These are phyloP conservation scores for Rhodophaea formosa DNA, from an alignment of 2,888 invertebrate species.

Conservation along the genomic window DNA sequence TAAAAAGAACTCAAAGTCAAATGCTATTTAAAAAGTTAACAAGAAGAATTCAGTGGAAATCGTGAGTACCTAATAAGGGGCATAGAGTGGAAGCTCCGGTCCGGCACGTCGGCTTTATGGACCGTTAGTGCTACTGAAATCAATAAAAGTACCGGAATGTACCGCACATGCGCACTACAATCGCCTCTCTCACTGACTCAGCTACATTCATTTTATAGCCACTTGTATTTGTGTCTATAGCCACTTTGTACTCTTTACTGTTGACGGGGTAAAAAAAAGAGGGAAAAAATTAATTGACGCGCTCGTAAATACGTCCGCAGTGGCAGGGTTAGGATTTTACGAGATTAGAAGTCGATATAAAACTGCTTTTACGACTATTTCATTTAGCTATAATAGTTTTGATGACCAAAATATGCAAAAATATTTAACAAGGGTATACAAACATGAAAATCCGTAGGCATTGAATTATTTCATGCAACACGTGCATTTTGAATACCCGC, in stretches of 20 bases:
- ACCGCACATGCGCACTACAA: slow-evolving; percentile 78
- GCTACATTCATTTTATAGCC: slow-evolving; percentile 80
- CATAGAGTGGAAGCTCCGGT: slow-evolving; percentile 68
- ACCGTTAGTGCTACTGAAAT: slow-evolving; percentile 86
- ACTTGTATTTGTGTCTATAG: slow-evolving; percentile 80
- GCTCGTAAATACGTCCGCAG: slow-evolving; percentile 49
- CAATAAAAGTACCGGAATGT: slow-evolving; percentile 84
- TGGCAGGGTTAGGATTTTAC: slow-evolving; percentile 46
- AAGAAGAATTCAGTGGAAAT: slow-evolving; percentile 67
- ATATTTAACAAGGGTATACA: slow-evolving; percentile 9
- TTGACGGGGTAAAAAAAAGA: slow-evolving; percentile 65
- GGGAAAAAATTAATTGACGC: slow-evolving; percentile 60
- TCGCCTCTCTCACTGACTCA: slow-evolving; percentile 68
- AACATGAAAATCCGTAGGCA: slow-evolving; percentile 35
- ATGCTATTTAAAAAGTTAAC: slow-evolving; percentile 68
- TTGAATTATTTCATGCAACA: slow-evolving; percentile 43
- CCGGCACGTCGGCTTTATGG: slow-evolving; percentile 79
- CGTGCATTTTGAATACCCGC: slow-evolving; percentile 38
- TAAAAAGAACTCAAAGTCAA: slow-evolving; percentile 41
- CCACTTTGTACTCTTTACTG: slow-evolving; percentile 74
- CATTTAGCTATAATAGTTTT: neutral
- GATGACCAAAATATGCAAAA: slow-evolving; percentile 11
- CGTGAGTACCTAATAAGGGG: slow-evolving; percentile 78
- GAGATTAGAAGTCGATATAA: slow-evolving; percentile 24
- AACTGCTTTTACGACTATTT: slow-evolving; percentile 6